These are phyloP conservation scores for Parapsyche elsis DNA, from an alignment of 1,140 invertebrate genomes.

Conservation along the genomic window DNA sequence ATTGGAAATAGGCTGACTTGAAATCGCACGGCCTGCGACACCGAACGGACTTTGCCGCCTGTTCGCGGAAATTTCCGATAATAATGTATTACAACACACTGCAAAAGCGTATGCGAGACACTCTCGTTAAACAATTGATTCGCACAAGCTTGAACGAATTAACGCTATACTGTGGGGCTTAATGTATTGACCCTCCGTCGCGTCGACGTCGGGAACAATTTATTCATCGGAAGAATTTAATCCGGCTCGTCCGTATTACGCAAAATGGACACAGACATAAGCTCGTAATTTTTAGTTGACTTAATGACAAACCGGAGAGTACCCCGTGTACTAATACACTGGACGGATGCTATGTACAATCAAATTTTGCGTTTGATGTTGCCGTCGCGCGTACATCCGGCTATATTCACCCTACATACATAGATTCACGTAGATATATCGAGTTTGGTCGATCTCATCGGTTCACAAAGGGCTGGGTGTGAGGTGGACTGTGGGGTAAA, in stretches of 20 bases:
- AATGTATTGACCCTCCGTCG: too few species aligned
- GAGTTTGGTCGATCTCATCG: neutral
- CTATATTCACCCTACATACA: too few species aligned
- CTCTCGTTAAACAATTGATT: slow-evolving; percentile 24
- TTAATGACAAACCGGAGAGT: too few species aligned
- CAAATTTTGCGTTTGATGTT: too few species aligned
- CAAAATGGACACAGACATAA: too few species aligned
- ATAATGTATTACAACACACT: slow-evolving; percentile 13
- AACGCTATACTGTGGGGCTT: neutral
- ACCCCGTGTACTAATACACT: too few species aligned
- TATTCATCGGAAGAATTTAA: neutral
- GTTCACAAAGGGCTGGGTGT: neutral
- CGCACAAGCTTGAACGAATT: neutral
- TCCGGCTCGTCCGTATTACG: neutral
- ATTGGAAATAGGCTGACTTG: slow-evolving; percentile 69
- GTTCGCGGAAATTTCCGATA: slow-evolving; percentile 6
- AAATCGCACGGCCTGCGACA: slow-evolving; percentile 42
- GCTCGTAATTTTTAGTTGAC: too few species aligned
- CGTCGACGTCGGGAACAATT: neutral
- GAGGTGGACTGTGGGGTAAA: neutral
- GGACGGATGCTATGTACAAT: too few species aligned
- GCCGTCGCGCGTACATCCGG: too few species aligned
- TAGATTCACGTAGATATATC: neutral
- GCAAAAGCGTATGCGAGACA: neutral
- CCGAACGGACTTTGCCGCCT: slow-evolving; percentile 5